Evolutionary conservation across 2,888 invertebrate species (phyloP).

Genomic region (Girardia tigrina): DNA sequence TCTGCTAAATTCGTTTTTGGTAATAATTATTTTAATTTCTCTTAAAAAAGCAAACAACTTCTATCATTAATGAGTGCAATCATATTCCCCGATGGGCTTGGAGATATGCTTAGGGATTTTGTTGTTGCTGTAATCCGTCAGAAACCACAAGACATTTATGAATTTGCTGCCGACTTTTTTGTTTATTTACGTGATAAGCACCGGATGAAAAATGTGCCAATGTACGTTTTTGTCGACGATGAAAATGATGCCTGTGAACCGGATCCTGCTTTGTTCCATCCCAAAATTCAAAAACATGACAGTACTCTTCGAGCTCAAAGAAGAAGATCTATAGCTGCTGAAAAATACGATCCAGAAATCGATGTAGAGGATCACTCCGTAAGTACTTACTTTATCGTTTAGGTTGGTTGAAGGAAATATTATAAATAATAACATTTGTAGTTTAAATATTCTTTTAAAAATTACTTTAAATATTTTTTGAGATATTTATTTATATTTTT

Average conservation of each 20-base stretch:
- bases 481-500: no score
- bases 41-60: not conserved
- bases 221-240: constrained; percentile 49
- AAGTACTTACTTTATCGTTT: no score
- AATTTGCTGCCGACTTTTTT: constrained; percentile 49
- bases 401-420: no score
- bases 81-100: constrained; percentile 46
- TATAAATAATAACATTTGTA: no score
- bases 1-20: not conserved
- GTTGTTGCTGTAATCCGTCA: constrained; percentile 49
- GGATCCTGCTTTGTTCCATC: constrained; percentile 41
- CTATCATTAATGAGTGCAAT: not conserved
- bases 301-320: constrained; percentile 44
- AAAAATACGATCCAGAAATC: constrained; percentile 49
- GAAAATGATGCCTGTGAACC: constrained; percentile 41
- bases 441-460: no score
- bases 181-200: constrained; percentile 43
- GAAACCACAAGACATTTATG: constrained; percentile 45
- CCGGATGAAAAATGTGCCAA: constrained; percentile 44
- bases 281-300: constrained; percentile 35
- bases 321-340: constrained; percentile 48
- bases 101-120: constrained; percentile 48
- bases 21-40: not conserved
- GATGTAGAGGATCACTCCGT: constrained; percentile 46
- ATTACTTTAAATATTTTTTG: no score